Evolutionary conservation across 2,113 vertebrate genomes (phyloP).

Genomic region (Propithecus coquereli): DNA sequence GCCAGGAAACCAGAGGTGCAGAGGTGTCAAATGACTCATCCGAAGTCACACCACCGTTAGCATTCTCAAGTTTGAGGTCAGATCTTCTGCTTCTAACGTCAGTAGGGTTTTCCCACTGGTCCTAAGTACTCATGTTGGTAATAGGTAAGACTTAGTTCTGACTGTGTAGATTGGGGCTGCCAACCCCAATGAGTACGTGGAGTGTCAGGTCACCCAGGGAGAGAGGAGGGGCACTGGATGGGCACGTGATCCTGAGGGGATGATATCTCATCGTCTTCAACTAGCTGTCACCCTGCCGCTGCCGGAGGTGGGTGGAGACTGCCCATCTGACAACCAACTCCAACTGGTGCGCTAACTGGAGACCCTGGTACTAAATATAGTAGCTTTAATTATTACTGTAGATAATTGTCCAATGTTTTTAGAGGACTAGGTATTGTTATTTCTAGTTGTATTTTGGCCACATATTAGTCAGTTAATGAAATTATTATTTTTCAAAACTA

Average conservation of each 20-base stretch:
- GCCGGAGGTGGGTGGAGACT: neutral
- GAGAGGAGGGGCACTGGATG: neutral
- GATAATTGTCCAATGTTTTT: neutral
- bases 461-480: neutral
- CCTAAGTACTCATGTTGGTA: neutral
- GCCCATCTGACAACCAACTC: neutral
- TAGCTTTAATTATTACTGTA: neutral
- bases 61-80: neutral
- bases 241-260: neutral
- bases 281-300: neutral
- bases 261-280: neutral
- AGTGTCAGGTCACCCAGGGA: neutral
- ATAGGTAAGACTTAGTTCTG: neutral
- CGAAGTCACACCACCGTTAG: neutral
- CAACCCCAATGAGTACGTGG: neutral
- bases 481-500: neutral
- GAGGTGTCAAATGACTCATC: neutral
- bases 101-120: no score
- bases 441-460: neutral
- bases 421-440: neutral
- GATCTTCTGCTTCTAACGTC: neutral
- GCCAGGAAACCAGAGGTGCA: neutral
- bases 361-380: neutral
- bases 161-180: neutral
- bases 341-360: neutral